These are phyloP conservation scores for Pygocentrus nattereri DNA, from an alignment of 2,797 vertebrate genomes.

Conservation along the genomic window DNA sequence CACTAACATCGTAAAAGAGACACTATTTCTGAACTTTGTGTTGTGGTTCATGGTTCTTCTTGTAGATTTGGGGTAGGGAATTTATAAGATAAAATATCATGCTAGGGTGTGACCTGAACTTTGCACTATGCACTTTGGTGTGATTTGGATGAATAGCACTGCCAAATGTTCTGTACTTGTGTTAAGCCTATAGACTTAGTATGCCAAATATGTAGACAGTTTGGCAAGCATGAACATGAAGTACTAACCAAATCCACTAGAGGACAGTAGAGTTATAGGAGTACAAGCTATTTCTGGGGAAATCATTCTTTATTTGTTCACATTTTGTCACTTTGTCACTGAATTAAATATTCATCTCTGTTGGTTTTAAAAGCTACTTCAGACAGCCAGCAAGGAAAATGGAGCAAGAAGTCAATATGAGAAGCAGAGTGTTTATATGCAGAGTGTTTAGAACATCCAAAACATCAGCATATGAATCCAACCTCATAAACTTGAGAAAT, in stretches of 20 bases:
- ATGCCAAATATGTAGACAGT: not conserved
- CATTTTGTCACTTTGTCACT: slow-evolving; percentile 8
- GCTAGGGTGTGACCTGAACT: not conserved
- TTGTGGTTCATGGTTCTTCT: not conserved
- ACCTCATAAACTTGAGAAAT: not conserved
- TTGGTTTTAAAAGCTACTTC: slow-evolving; percentile 14
- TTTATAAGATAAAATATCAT: not conserved
- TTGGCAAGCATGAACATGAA: not conserved
- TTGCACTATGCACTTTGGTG: not conserved
- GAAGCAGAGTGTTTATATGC: not conserved
- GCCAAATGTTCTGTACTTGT: not conserved
- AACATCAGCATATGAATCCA: not conserved
- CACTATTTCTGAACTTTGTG: not conserved
- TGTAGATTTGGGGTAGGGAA: not conserved
- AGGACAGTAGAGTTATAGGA: slow-evolving; percentile 51
- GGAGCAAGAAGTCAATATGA: too few relatives aligned
- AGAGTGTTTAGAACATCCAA: not conserved
- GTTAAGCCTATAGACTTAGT: not conserved
- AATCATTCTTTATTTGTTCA: slow-evolving; percentile 1
- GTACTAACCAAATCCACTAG: slow-evolving; percentile 39
- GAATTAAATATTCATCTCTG: slow-evolving; percentile 7
- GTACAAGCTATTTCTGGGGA: not conserved
- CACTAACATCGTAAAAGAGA: not conserved
- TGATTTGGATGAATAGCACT: not conserved
- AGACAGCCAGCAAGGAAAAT: not conserved